phyloP scores from a whole-genome alignment of 2,888 invertebrate species.

The Acanthosepion esculentum region DNA sequence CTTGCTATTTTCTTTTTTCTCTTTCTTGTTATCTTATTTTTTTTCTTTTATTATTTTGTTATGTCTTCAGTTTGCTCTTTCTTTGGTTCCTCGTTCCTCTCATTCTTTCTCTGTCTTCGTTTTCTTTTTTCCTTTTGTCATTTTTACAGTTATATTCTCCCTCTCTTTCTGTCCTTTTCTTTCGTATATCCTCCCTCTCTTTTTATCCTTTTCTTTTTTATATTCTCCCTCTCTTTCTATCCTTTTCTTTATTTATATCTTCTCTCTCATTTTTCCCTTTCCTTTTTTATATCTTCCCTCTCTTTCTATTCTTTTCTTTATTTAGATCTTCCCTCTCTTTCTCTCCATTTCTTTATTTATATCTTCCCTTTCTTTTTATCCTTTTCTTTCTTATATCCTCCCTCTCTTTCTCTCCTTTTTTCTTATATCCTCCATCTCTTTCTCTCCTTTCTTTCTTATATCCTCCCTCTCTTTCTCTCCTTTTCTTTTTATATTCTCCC shows the following conservation, averaged over 20 bases:
- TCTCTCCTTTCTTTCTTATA: background rate
- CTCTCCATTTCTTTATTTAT: background rate
- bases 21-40: too few species aligned
- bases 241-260: background rate
- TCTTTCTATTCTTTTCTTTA: too few species aligned
- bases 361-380: background rate
- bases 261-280: background rate
- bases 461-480: background rate
- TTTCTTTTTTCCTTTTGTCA: background rate
- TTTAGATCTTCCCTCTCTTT: too few species aligned
- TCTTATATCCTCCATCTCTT: background rate
- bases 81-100: background rate
- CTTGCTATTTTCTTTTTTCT: too few species aligned
- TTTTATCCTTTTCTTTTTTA: background rate
- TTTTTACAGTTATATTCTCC: background rate
- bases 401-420: background rate
- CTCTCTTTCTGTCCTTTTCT: background rate
- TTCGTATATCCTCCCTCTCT: background rate
- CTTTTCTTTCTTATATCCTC: too few species aligned
- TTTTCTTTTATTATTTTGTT: too few species aligned
- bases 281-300: background rate
- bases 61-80: background rate
- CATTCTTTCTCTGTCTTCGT: background rate
- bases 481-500: too few species aligned
- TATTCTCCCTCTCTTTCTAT: background rate